These are phyloP conservation scores for Elysia chlorotica DNA, from an alignment of 1,140 invertebrate genomes.

Conservation along the genomic window DNA sequence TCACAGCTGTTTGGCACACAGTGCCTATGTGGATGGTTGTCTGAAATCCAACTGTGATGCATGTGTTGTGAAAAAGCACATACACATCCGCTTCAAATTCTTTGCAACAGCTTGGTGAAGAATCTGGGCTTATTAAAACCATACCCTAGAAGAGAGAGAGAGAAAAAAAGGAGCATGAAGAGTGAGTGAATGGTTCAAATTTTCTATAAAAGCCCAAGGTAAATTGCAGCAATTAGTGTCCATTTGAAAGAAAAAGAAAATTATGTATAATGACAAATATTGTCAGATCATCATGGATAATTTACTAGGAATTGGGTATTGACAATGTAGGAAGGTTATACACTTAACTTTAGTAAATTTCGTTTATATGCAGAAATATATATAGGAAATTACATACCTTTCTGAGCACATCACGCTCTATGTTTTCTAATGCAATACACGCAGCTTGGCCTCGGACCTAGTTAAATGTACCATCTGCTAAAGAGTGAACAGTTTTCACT, in stretches of 20 bases:
- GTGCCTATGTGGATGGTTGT: constrained; percentile 94
- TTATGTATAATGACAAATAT: too few relatives aligned
- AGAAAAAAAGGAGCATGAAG: neutral
- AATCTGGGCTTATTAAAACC: constrained; percentile 64
- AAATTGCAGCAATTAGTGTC: too few relatives aligned
- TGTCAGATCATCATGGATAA: too few relatives aligned
- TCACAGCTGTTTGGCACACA: constrained; percentile 86
- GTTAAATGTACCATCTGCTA: constrained; percentile 90
- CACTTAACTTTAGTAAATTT: too few relatives aligned
- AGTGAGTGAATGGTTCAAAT: too few relatives aligned
- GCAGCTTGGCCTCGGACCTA: constrained; percentile 89
- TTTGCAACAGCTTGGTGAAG: constrained; percentile 36
- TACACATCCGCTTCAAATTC: constrained; percentile 77
- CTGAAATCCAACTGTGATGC: constrained; percentile 88
- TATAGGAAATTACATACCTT: constrained; percentile 70
- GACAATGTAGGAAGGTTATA: too few relatives aligned
- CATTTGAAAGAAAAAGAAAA: neutral
- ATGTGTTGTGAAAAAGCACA: constrained; percentile 81
- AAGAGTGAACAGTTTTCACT: constrained; percentile 84
- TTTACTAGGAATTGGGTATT: too few relatives aligned
- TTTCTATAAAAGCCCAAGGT: too few relatives aligned
- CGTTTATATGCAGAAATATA: too few relatives aligned
- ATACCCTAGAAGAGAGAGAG: constrained; percentile 52
- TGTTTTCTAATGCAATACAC: constrained; percentile 76
- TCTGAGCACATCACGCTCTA: constrained; percentile 65